These are phyloP conservation scores for Myiozetetes cayanensis DNA, from an alignment of 2,113 vertebrate species.

Conservation along the genomic window DNA sequence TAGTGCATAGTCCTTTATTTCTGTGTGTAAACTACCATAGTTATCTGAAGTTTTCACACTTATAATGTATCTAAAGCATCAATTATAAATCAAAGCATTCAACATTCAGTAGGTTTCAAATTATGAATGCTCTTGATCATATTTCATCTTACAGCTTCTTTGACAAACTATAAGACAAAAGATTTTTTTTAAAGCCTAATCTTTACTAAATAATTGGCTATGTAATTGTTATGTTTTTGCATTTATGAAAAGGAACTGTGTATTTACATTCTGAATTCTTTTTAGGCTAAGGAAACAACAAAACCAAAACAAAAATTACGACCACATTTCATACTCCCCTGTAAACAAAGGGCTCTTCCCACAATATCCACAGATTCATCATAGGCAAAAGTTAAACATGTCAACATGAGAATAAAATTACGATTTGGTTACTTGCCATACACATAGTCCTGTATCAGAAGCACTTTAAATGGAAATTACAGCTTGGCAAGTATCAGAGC, in stretches of 20 bases:
- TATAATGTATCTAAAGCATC: slow-evolving; percentile 62
- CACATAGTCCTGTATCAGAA: background rate
- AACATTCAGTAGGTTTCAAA: slow-evolving; percentile 57
- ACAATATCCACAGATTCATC: background rate
- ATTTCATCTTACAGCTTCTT: slow-evolving; percentile 58
- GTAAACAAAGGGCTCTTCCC: background rate
- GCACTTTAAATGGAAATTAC: slow-evolving; percentile 25
- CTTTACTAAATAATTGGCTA: slow-evolving; percentile 71
- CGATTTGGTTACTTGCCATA: slow-evolving; percentile 5
- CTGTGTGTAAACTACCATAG: slow-evolving; percentile 61
- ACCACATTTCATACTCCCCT: background rate
- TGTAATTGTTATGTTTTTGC: slow-evolving; percentile 67
- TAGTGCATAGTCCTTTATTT: slow-evolving; percentile 45
- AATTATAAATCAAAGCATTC: slow-evolving; percentile 71
- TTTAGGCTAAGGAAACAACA: background rate
- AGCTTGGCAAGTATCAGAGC: background rate
- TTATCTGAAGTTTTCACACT: slow-evolving; percentile 58
- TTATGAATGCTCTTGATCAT: slow-evolving; percentile 68
- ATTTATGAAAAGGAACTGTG: slow-evolving; percentile 26
- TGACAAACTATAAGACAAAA: slow-evolving; percentile 66
- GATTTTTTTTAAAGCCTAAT: slow-evolving; percentile 58
- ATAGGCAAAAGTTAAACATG: background rate
- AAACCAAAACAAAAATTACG: background rate
- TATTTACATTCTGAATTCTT: slow-evolving; percentile 12
- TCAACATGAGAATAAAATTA: background rate